phyloP scores from a whole-genome alignment of 2,888 invertebrate species.

The Drosophila mimetica region DNA sequence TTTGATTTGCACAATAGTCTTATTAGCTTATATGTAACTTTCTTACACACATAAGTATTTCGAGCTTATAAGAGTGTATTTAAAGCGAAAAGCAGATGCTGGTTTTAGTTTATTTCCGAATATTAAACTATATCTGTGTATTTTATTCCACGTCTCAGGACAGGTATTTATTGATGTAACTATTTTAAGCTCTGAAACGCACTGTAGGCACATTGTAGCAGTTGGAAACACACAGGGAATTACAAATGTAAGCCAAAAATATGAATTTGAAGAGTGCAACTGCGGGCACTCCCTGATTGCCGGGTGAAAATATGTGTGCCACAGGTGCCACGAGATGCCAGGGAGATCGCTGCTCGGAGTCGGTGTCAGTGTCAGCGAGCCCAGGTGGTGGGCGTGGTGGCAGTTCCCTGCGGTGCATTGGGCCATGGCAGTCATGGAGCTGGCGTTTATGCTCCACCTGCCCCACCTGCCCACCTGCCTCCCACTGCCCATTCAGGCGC shows the following conservation, averaged over 20 bases:
- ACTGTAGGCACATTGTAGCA: slow-evolving; percentile 16
- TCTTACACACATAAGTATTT: no score
- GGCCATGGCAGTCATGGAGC: slow-evolving; percentile 40
- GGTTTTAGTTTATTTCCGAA: not conserved
- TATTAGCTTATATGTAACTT: no score
- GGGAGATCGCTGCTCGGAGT: slow-evolving; percentile 2
- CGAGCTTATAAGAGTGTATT: no score
- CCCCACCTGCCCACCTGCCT: slow-evolving; percentile 17
- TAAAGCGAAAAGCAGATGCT: not conserved
- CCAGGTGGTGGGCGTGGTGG: not conserved
- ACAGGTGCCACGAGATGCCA: slow-evolving; percentile 54
- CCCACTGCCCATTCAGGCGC: slow-evolving; percentile 55
- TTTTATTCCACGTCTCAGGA: not conserved
- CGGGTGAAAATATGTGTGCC: slow-evolving; percentile 73
- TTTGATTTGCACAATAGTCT: no score
- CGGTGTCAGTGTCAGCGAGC: slow-evolving; percentile 21
- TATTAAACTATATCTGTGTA: not conserved
- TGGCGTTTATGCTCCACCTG: slow-evolving; percentile 30
- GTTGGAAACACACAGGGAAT: slow-evolving; percentile 18
- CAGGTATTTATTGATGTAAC: not conserved
- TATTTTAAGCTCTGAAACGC: slow-evolving; percentile 11
- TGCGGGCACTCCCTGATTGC: slow-evolving; percentile 47
- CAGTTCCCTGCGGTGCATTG: slow-evolving; percentile 43
- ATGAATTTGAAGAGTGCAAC: slow-evolving; percentile 4
- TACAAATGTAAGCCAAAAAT: slow-evolving; percentile 16